These are phyloP conservation scores for Agrypnus murinus DNA, from an alignment of 2,888 invertebrate species.

Conservation along the genomic window DNA sequence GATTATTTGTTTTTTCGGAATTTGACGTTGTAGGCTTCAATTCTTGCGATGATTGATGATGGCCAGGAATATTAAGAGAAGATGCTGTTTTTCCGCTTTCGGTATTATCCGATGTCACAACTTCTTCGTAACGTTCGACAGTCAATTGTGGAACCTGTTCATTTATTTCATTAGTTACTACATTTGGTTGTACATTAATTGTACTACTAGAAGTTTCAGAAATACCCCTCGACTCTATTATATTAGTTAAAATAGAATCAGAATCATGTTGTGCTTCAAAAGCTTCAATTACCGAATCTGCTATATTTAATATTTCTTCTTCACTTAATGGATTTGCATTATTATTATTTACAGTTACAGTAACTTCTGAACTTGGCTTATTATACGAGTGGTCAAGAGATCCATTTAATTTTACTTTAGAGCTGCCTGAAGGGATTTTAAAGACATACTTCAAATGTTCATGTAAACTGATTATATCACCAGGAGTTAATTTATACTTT, in stretches of 20 bases:
- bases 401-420: background rate
- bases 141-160: background rate
- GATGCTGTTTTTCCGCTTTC: background rate
- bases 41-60: background rate
- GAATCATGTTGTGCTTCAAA: conserved; percentile 15
- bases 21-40: background rate
- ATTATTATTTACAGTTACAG: background rate
- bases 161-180: background rate
- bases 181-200: no score
- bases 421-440: background rate
- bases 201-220: no score
- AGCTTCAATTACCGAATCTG: conserved; percentile 14
- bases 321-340: conserved; percentile 6
- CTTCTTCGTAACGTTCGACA: background rate
- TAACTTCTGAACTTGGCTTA: background rate
- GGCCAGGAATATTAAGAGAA: background rate
- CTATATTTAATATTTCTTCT: conserved; percentile 16
- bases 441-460: conserved; percentile 29
- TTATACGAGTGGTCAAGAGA: no score
- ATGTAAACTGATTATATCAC: conserved; percentile 70
- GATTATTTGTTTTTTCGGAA: conserved; percentile 38
- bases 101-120: background rate
- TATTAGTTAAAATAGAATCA: background rate
- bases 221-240: background rate
- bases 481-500: conserved; percentile 67